Percentiles rank a stretch among this genome's conserved stretches.
Evolutionary conservation across 2,113 vertebrate species (phyloP).

Genomic region (Nyctereutes procyonoides): DNA sequence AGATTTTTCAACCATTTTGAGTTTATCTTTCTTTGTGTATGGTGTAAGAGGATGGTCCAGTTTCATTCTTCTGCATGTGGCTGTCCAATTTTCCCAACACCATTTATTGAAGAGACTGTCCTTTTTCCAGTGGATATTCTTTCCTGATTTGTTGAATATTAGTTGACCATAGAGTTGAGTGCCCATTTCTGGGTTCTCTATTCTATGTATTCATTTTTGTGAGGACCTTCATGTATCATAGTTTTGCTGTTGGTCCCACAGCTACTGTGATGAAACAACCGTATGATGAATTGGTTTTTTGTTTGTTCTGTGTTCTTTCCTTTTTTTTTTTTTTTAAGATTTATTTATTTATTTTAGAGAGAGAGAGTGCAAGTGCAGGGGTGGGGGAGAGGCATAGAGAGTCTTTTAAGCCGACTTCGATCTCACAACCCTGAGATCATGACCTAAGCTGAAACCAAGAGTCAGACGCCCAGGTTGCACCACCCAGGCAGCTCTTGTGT

Average conservation of each 20-base stretch:
- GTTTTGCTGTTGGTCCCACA: neutral
- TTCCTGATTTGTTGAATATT: too few species aligned
- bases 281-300: too few species aligned
- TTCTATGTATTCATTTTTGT: neutral
- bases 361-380: neutral
- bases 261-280: neutral
- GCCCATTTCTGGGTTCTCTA: too few species aligned
- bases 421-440: neutral
- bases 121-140: too few species aligned
- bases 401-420: neutral
- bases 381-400: neutral
- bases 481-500: neutral
- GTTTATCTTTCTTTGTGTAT: too few species aligned
- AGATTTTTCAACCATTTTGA: too few species aligned
- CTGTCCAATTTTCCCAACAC: too few species aligned
- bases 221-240: neutral
- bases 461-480: neutral
- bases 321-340: neutral
- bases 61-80: too few species aligned
- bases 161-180: too few species aligned
- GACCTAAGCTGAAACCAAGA: neutral
- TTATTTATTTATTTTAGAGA: too few species aligned
- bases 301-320: neutral
- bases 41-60: too few species aligned
- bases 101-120: too few species aligned